A percentile compares a stretch with the other conserved stretches of the same genome.
Conservation (phyloP, 2,888 invertebrate species). For the Selenia dentaria region DNA sequence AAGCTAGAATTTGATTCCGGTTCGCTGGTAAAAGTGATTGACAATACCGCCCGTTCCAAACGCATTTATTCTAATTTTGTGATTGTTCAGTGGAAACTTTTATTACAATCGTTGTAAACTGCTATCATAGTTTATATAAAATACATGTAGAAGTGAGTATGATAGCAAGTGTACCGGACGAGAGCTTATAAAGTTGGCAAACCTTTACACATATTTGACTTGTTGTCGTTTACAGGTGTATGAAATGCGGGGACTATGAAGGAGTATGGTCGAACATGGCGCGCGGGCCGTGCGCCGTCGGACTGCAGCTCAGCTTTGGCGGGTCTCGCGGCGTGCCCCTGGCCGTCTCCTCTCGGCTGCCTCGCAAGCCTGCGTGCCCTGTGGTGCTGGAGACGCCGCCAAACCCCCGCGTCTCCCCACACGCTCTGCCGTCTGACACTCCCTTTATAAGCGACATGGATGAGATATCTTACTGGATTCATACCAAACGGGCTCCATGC, state of each 20-base stretch:
- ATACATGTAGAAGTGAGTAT: slow-evolving; percentile 26
- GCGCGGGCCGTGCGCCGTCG: slow-evolving; percentile 20
- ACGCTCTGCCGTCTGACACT: slow-evolving; percentile 30
- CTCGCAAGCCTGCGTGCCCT: slow-evolving; percentile 27
- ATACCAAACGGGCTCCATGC: slow-evolving; percentile 75
- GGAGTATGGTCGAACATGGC: slow-evolving; percentile 34
- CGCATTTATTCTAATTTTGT: slow-evolving; percentile 28
- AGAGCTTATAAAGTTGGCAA: no score
- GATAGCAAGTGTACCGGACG: background rate
- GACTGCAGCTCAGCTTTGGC: slow-evolving; percentile 28
- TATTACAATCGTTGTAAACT: slow-evolving; percentile 1
- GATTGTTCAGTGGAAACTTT: slow-evolving; percentile 12
- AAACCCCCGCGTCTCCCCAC: slow-evolving; percentile 15
- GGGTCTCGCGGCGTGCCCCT: slow-evolving; percentile 24
- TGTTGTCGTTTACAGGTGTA: slow-evolving; percentile 56
- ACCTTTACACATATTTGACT: slow-evolving; percentile 7
- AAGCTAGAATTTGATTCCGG: no score
- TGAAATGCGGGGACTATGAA: slow-evolving; percentile 55
- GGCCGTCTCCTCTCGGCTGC: slow-evolving; percentile 32
- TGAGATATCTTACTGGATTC: slow-evolving; percentile 77
- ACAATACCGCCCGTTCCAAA: slow-evolving; percentile 22
- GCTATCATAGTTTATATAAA: slow-evolving; percentile 2
- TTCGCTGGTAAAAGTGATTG: no score
- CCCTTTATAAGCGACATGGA: slow-evolving; percentile 79
- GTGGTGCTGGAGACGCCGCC: slow-evolving; percentile 18